Evolutionary conservation across 2,888 invertebrate species (phyloP).

Genomic region (Blastobasis adustella): DNA sequence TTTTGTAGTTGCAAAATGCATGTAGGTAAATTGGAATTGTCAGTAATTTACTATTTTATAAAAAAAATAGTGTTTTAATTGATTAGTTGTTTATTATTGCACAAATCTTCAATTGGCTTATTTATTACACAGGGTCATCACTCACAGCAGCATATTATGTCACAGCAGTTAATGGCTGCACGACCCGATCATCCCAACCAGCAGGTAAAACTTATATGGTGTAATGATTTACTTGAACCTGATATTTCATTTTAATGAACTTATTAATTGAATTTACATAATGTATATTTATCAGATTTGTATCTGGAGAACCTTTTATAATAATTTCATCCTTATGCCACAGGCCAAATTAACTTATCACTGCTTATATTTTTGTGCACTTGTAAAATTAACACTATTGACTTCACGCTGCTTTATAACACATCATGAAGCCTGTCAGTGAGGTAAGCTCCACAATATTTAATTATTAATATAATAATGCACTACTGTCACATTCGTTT

Average conservation of each 20-base stretch:
- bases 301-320: too few species aligned
- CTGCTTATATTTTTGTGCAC: constrained; percentile 20
- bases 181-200: constrained; percentile 61
- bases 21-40: background rate
- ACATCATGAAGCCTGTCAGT: constrained; percentile 48
- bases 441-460: constrained; percentile 45
- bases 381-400: constrained; percentile 34
- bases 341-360: constrained; percentile 5
- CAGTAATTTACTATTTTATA: background rate
- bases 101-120: background rate
- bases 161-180: constrained; percentile 63
- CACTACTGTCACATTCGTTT: too few species aligned
- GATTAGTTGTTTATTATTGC: background rate
- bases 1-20: background rate
- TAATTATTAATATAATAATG: too few species aligned
- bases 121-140: constrained; percentile 49
- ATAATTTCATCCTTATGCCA: too few species aligned
- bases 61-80: background rate
- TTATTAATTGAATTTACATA: too few species aligned
- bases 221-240: too few species aligned
- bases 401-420: constrained; percentile 53
- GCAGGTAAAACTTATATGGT: constrained; percentile 36
- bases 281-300: too few species aligned
- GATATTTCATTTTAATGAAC: too few species aligned
- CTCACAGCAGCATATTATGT: constrained; percentile 69